phyloP scores from a whole-genome alignment of 2,888 invertebrate species.

The Drosophila kanekoi region DNA sequence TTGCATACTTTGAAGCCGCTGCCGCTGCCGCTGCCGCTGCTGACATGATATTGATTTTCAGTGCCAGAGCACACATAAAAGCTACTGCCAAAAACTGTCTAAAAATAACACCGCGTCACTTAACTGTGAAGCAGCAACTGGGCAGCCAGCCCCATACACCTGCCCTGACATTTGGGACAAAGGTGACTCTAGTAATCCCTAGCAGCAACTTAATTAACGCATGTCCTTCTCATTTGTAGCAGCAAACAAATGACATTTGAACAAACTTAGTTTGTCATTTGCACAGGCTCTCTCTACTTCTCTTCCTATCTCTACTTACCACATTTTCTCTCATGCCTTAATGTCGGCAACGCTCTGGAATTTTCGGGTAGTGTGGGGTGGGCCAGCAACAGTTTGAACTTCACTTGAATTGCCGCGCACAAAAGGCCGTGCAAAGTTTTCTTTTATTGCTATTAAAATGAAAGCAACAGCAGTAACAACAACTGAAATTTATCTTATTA shows the following conservation, averaged over 20 bases:
- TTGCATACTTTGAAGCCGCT: constrained; percentile 60
- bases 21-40: constrained; percentile 40
- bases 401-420: constrained; percentile 45
- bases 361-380: neutral
- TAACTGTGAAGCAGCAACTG: constrained; percentile 11
- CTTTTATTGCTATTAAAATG: constrained; percentile 36
- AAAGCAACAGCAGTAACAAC: constrained; percentile 36
- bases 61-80: constrained; percentile 16
- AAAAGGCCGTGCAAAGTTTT: constrained; percentile 41
- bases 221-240: constrained; percentile 69
- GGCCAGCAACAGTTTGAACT: constrained; percentile 34
- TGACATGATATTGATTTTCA: constrained; percentile 59
- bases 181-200: constrained; percentile 22
- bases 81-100: constrained; percentile 19
- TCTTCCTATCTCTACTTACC: neutral
- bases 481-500: constrained; percentile 71
- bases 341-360: constrained; percentile 26
- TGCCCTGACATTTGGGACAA: neutral
- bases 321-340: neutral
- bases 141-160: neutral
- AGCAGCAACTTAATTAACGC: constrained; percentile 69
- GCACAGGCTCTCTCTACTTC: neutral
- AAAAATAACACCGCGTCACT: constrained; percentile 39
- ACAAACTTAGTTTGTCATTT: constrained; percentile 45
- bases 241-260: constrained; percentile 58